phyloP scores from a whole-genome alignment of 2,113 vertebrate species.

The Catagonus wagneri region DNA sequence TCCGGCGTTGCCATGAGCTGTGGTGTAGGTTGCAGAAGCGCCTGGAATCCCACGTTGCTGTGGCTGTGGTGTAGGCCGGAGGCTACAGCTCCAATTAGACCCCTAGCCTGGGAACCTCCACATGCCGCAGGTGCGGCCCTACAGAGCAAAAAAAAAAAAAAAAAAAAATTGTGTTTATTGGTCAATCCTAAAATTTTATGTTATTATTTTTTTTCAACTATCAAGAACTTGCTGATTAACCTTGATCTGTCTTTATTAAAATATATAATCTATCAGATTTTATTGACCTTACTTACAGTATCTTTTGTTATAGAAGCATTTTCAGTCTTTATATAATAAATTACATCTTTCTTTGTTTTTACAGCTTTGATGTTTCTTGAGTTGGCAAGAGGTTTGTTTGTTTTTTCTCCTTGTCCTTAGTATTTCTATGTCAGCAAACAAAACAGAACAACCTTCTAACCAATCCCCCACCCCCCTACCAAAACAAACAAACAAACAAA shows the following conservation, averaged over 20 bases:
- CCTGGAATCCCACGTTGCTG: too few species aligned
- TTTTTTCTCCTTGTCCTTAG: neutral
- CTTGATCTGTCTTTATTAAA: neutral
- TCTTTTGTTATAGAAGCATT: neutral
- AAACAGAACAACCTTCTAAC: neutral
- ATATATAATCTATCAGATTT: neutral
- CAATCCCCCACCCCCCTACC: fast-evolving
- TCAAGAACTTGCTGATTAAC: neutral
- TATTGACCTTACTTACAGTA: neutral
- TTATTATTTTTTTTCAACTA: neutral
- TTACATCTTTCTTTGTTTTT: neutral
- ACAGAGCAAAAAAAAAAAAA: too few species aligned
- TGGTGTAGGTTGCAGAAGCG: too few species aligned
- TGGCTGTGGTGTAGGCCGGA: too few species aligned
- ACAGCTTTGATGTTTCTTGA: neutral
- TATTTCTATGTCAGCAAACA: neutral
- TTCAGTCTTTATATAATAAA: neutral
- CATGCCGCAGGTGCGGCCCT: too few species aligned
- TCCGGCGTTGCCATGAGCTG: too few species aligned
- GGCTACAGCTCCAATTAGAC: too few species aligned
- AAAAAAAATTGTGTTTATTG: neutral
- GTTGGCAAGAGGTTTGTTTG: too few species aligned
- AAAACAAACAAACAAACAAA: too few species aligned
- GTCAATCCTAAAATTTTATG: neutral
- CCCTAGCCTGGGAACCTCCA: too few species aligned